Evolutionary conservation across 2,888 invertebrate species (phyloP).

Genomic region (Chloroclystis v-ata): DNA sequence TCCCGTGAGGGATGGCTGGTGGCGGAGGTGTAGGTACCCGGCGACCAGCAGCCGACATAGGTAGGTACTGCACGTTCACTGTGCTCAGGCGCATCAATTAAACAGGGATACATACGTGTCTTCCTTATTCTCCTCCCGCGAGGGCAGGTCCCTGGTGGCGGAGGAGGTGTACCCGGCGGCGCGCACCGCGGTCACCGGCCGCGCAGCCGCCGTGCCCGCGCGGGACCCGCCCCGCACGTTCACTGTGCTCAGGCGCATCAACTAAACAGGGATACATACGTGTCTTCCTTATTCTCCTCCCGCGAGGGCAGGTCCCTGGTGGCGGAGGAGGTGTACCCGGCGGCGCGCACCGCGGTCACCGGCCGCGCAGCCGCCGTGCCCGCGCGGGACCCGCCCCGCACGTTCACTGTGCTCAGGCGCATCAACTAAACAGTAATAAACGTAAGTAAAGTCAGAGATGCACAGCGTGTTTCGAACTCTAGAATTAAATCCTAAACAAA

Average conservation of each 20-base stretch:
- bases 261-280: constrained; percentile 67
- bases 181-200: constrained; percentile 98
- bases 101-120: constrained; percentile 84
- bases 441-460: too few relatives aligned
- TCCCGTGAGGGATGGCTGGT: constrained; percentile 88
- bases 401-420: constrained; percentile 60
- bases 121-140: constrained; percentile 84
- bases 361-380: constrained; percentile 82
- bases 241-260: constrained; percentile 63
- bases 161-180: constrained; percentile 98
- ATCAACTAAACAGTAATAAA: constrained; percentile 44
- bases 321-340: constrained; percentile 94
- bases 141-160: constrained; percentile 88
- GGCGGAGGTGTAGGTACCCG: constrained; percentile 93
- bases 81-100: too few relatives aligned
- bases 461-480: too few relatives aligned
- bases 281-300: constrained; percentile 87
- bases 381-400: constrained; percentile 55
- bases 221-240: constrained; percentile 56
- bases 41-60: constrained; percentile 98
- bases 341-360: constrained; percentile 97
- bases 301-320: constrained; percentile 89
- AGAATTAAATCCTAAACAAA: too few relatives aligned
- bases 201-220: constrained; percentile 62
- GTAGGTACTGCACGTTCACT: constrained; percentile 76